Evolutionary conservation across 2,797 vertebrate species (phyloP), one percentile per base, ranked within the genome.

Genomic region (Notoglanidium macrostoma): DNA sequence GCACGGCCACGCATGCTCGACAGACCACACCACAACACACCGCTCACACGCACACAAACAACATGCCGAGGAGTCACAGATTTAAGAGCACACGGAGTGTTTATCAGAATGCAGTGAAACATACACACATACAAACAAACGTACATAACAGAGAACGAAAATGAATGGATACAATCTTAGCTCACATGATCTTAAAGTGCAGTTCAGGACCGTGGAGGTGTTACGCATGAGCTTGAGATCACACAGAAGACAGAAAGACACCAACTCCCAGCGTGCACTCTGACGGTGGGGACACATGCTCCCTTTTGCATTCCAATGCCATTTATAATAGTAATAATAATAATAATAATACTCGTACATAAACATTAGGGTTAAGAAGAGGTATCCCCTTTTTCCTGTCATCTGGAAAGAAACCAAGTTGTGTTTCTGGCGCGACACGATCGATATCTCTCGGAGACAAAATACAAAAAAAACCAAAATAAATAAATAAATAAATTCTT

Each of bases 271-370:
- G 88, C 95, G 93, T 95, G 95, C 95, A 90, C 74, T 87, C 86
- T 61, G 44, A 54, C 17, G 46, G 49, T 44, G 83, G 63, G 86
- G 81, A 72, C 87, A 92, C 95, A 95, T 95, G 95, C 94, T 91
- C 89, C 89, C 92, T 92, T 95, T 95, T 95, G 94, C 94, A 96
- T 95, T 95, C 95, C 95, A 95, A 96, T 82, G 95, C 95, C 95
- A 96, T 96, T 95, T 93, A 88, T 90, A 89, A 93, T 94, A 86
- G 21, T 46, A 89, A 76, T 85, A 88, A 87, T 49, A 49, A 49
- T 46, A 90, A 76, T 85, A 88, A 87, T 81, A 85, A 86, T 61
- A 81, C 78, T 81, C 78, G 61, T 81, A 86, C 84, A 87, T 86
- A 78, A 85, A 81, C 81, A 86, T 82, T 44, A 85, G 23, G 44